These are phyloP conservation scores for Bugula neritina DNA, from an alignment of 2,888 invertebrate genomes.

Conservation along the genomic window DNA sequence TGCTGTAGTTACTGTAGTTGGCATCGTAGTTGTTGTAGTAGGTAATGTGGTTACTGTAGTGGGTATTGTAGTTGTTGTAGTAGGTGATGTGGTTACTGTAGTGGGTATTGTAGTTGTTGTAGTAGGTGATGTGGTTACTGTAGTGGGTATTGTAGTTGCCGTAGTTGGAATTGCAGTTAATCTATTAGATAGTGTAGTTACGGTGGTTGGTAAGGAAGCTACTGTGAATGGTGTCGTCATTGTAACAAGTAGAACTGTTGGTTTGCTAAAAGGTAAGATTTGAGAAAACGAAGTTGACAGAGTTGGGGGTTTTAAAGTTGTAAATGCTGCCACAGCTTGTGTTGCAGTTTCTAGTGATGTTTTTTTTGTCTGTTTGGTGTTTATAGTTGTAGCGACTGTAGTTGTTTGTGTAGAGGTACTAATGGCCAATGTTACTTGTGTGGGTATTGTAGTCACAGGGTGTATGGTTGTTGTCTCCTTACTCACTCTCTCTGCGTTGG, in stretches of 20 bases:
- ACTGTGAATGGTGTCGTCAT: not conserved
- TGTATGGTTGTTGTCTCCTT: no score
- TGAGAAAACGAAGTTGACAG: no score
- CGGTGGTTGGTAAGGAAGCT: not conserved
- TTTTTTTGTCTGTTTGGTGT: no score
- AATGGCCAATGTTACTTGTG: no score
- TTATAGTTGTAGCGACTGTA: no score
- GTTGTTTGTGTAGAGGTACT: not conserved
- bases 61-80: not conserved
- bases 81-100: not conserved
- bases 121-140: not conserved
- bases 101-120: not conserved
- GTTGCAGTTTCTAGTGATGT: no score
- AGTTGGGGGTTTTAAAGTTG: no score
- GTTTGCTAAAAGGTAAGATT: not conserved
- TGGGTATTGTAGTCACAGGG: no score
- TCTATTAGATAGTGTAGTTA: not conserved
- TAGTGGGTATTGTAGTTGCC: not conserved
- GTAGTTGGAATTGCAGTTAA: not conserved
- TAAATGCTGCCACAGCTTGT: no score
- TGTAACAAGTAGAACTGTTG: not conserved
- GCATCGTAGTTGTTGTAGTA: not conserved
- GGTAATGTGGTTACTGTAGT: not conserved
- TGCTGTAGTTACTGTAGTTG: not conserved
- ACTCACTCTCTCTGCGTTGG: no score